Evolutionary conservation across 2,113 vertebrate genomes (phyloP).

Genomic region (Platanista minor): DNA sequence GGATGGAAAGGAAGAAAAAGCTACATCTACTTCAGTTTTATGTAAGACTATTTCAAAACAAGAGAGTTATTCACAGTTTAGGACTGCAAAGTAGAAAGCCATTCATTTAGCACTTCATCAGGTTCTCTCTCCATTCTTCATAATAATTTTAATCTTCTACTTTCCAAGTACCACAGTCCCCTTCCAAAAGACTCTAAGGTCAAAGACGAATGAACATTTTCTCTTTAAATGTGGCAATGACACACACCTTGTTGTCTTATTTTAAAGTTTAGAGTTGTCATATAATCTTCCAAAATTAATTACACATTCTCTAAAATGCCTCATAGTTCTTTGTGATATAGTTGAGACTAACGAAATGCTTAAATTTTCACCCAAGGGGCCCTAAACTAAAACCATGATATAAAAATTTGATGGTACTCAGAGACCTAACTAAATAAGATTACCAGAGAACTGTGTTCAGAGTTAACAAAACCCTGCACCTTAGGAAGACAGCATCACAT

Average conservation of each 20-base stretch:
- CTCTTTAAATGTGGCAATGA: conserved; percentile 33
- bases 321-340: not conserved
- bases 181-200: conserved; percentile 31
- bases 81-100: not conserved
- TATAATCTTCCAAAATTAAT: conserved; percentile 9
- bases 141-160: conserved; percentile 17
- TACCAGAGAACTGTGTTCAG: not conserved
- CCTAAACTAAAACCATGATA: not conserved
- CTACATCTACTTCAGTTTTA: not conserved
- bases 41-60: not conserved
- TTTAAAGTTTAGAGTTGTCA: conserved; percentile 16
- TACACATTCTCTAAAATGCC: not conserved
- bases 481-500: not conserved
- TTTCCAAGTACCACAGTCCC: conserved; percentile 30
- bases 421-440: not conserved
- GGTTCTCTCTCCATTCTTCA: not conserved
- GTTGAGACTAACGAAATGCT: not conserved
- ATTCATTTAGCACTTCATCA: conserved; percentile 24
- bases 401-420: not conserved
- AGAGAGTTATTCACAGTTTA: not conserved
- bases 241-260: not conserved
- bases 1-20: not conserved
- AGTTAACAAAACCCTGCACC: not conserved
- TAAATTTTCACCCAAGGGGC: not conserved
- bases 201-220: conserved; percentile 48